These are phyloP conservation scores for Atrina japonica DNA, from an alignment of 2,888 invertebrate genomes.

Conservation along the genomic window DNA sequence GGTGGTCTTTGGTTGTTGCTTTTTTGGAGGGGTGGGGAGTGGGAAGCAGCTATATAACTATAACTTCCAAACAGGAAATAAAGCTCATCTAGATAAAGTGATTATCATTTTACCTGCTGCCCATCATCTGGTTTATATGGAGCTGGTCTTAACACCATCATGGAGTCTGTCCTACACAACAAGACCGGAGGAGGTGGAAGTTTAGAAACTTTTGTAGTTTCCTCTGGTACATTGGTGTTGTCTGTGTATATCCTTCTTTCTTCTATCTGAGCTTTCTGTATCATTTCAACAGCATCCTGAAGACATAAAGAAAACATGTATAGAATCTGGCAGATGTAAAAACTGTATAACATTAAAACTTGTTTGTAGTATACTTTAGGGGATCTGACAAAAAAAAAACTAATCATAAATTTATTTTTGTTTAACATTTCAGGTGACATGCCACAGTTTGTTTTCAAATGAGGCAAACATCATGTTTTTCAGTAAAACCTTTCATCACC, in stretches of 20 bases:
- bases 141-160: conserved; percentile 77
- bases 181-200: conserved; percentile 78
- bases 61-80: too few species aligned
- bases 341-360: not conserved
- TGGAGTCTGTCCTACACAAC: conserved; percentile 76
- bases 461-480: too few species aligned
- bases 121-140: conserved; percentile 72
- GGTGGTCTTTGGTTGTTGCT: too few species aligned
- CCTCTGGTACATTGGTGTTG: conserved; percentile 59
- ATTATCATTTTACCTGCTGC: conserved; percentile 76
- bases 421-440: too few species aligned
- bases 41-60: too few species aligned
- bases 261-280: conserved; percentile 74
- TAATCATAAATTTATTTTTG: not conserved
- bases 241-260: conserved; percentile 75
- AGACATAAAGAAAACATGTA: not conserved
- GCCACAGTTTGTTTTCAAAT: too few species aligned
- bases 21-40: too few species aligned
- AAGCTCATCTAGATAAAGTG: too few species aligned
- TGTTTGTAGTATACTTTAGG: not conserved
- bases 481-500: too few species aligned
- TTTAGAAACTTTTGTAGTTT: conserved; percentile 47
- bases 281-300: conserved; percentile 72
- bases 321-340: not conserved
- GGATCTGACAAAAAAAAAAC: not conserved